phyloP scores from a whole-genome alignment of 2,113 vertebrate genomes.

The Raja brachyura region DNA sequence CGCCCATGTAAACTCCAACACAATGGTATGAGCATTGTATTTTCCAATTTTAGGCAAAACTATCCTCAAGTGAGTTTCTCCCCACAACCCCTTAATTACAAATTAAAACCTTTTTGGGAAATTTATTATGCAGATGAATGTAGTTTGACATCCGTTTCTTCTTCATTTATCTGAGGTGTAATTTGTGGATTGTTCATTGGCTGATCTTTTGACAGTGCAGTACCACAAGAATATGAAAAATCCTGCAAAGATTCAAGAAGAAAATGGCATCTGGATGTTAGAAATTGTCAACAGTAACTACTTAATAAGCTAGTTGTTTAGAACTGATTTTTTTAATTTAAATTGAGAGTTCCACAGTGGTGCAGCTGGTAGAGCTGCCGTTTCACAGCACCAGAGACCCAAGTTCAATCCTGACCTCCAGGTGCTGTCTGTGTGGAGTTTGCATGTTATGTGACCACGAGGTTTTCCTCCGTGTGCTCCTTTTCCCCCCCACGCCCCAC shows the following conservation, averaged over 20 bases:
- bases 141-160: not conserved
- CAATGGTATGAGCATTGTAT: too few species aligned
- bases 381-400: too few species aligned
- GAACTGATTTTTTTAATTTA: not conserved
- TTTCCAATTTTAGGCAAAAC: too few species aligned
- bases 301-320: not conserved
- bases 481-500: too few species aligned
- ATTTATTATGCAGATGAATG: not conserved
- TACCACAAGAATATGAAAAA: constrained; percentile 18
- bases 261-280: not conserved
- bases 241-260: not conserved
- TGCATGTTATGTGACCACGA: too few species aligned
- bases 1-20: too few species aligned
- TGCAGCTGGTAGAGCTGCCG: too few species aligned
- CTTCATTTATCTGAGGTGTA: not conserved
- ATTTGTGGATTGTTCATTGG: not conserved
- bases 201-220: not conserved
- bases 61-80: too few species aligned
- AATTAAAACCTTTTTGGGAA: not conserved
- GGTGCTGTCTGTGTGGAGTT: too few species aligned
- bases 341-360: too few species aligned
- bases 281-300: not conserved
- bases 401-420: too few species aligned
- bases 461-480: too few species aligned
- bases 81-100: not conserved